Conservation (phyloP, 2,113 vertebrate species). For the Crotophaga sulcirostris region DNA sequence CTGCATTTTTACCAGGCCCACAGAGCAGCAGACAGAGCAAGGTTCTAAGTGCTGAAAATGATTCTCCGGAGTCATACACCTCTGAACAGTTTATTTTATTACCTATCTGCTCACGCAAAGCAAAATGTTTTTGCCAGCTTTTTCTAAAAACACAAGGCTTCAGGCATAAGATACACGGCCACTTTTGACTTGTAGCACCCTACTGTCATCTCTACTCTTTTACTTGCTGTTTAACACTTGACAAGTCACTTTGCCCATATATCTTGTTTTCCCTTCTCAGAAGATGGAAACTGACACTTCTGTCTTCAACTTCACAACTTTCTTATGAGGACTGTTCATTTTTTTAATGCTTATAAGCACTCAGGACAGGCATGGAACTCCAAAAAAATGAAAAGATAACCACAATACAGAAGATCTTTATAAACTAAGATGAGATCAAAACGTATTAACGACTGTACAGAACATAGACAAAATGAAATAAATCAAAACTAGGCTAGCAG, state of each 20-base stretch:
- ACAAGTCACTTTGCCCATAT: neutral
- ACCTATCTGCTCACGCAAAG: neutral
- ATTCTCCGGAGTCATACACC: neutral
- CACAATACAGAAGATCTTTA: neutral
- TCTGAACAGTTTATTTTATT: neutral
- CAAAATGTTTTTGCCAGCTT: neutral
- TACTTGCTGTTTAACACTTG: neutral
- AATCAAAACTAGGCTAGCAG: neutral
- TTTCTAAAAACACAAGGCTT: neutral
- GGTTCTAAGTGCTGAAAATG: neutral
- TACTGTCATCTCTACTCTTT: neutral
- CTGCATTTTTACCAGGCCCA: neutral
- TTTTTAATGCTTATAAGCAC: neutral
- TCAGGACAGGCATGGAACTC: neutral
- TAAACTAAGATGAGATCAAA: neutral
- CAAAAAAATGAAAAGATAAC: slow-evolving; percentile 22
- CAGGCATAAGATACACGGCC: neutral
- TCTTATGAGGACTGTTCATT: neutral
- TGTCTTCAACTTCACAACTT: neutral
- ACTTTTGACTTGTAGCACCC: neutral
- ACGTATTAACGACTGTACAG: neutral
- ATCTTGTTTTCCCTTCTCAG: neutral
- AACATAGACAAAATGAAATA: neutral
- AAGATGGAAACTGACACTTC: neutral
- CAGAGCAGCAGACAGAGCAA: neutral